phyloP scores from a whole-genome alignment of 2,113 vertebrate species.

The Crotalus viridis region DNA sequence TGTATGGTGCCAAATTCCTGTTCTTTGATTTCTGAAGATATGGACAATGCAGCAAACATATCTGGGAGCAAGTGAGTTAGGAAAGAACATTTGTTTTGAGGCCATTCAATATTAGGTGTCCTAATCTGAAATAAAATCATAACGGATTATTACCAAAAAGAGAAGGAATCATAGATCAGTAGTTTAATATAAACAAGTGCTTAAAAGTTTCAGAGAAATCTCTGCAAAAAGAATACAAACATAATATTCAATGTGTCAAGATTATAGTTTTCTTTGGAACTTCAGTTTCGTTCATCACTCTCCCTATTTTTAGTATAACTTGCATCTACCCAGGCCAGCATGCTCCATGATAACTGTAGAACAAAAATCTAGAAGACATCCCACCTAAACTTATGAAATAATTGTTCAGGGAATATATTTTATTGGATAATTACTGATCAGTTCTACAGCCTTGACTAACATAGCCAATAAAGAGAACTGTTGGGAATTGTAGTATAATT shows the following conservation, averaged over 20 bases:
- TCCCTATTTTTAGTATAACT: background rate
- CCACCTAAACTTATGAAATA: background rate
- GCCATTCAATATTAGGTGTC: background rate
- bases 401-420: background rate
- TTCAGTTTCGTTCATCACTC: background rate
- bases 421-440: background rate
- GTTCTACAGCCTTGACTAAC: background rate
- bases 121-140: background rate
- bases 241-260: too few species aligned
- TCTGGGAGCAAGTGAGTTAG: background rate
- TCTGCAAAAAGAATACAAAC: background rate
- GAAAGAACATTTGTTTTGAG: background rate
- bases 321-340: background rate
- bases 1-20: background rate
- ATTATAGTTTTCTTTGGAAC: background rate
- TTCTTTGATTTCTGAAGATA: background rate
- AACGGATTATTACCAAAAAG: background rate
- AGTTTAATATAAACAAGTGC: constrained; percentile 3
- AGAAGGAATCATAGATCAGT: background rate
- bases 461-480: background rate
- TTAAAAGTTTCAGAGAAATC: background rate
- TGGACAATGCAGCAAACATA: background rate
- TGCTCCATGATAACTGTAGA: background rate
- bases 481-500: background rate
- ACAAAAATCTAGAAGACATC: background rate